These are phyloP conservation scores for Sandelia bainsii DNA, from an alignment of 2,797 vertebrate genomes.

Conservation along the genomic window DNA sequence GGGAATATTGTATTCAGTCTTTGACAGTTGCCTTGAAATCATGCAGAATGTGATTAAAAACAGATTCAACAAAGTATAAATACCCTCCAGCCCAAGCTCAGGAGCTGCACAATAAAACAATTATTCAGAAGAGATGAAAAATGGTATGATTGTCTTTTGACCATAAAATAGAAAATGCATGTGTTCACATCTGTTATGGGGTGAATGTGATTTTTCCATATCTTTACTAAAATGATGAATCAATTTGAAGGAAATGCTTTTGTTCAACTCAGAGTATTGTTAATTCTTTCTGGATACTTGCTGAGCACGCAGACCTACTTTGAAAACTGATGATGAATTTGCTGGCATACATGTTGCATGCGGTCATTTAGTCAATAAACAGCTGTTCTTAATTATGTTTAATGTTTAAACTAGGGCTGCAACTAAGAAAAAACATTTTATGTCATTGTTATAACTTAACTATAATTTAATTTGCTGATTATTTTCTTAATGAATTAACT, in stretches of 20 bases:
- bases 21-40: slow-evolving; percentile 47
- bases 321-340: not conserved
- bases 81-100: slow-evolving; percentile 9
- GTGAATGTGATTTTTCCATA: not conserved
- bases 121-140: slow-evolving; percentile 11
- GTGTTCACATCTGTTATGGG: not conserved
- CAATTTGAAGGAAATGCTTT: slow-evolving; percentile 1
- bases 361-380: not conserved
- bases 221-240: not conserved
- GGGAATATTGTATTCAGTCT: slow-evolving; percentile 61
- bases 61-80: slow-evolving; percentile 33
- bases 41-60: slow-evolving; percentile 47
- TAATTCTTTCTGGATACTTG: not conserved
- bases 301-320: not conserved
- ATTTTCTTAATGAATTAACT: not conserved
- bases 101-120: slow-evolving; percentile 6
- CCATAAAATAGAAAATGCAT: slow-evolving; percentile 2
- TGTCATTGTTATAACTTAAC: not conserved
- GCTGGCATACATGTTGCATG: not conserved
- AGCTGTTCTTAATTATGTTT: slow-evolving; percentile 8
- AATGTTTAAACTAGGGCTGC: not conserved
- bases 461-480: not conserved
- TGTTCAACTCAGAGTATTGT: slow-evolving; percentile 3
- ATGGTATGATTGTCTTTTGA: not conserved
- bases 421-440: not conserved